Conservation (phyloP, 2,797 vertebrate genomes). For the Tenualosa ilisha region DNA sequence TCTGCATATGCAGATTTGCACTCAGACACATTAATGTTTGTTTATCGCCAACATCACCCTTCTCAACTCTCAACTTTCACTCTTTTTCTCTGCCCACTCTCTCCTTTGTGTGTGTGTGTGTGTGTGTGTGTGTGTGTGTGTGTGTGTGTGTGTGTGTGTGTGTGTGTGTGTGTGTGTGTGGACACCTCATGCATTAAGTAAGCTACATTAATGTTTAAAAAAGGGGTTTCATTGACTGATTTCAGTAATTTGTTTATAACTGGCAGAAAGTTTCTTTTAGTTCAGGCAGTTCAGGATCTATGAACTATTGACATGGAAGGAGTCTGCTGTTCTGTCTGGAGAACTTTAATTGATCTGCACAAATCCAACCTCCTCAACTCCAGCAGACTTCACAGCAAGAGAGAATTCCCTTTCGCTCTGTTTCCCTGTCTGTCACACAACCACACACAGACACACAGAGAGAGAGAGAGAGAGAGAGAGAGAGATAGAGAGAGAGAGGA, state of each 20-base stretch:
- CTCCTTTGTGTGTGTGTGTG: not conserved
- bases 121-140: not conserved
- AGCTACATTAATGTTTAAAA: not conserved
- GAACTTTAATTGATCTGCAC: conserved; percentile 12
- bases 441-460: not conserved
- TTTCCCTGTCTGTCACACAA: not conserved
- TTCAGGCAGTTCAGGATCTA: not conserved
- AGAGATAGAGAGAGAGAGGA: not conserved
- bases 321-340: not conserved
- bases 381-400: not conserved
- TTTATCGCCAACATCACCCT: too few species aligned
- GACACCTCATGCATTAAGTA: too few species aligned
- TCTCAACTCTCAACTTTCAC: too few species aligned
- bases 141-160: not conserved
- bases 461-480: not conserved
- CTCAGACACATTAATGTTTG: not conserved
- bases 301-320: not conserved
- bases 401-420: not conserved
- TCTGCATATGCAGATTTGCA: not conserved
- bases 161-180: not conserved
- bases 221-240: not conserved
- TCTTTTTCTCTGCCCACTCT: too few species aligned
- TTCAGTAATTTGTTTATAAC: not conserved
- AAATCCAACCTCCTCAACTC: conserved; percentile 5
- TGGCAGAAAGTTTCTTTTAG: not conserved